These are phyloP conservation scores for Clanis bilineata DNA, from an alignment of 2,888 invertebrate genomes.

Conservation along the genomic window DNA sequence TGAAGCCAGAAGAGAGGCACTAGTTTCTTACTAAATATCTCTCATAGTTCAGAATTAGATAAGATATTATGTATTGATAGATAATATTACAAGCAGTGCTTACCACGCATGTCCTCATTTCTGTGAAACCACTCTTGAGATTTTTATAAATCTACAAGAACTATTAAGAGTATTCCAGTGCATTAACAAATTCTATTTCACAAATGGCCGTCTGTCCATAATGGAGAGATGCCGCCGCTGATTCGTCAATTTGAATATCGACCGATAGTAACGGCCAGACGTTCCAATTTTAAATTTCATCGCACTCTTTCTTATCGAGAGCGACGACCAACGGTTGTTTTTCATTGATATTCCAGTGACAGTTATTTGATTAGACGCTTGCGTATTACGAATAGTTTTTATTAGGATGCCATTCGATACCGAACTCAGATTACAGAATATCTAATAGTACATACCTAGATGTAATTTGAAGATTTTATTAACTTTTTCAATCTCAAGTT, in stretches of 20 bases:
- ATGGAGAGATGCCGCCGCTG: constrained; percentile 37
- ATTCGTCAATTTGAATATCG: constrained; percentile 64
- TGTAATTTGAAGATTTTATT: not conserved
- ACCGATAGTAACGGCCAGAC: constrained; percentile 47
- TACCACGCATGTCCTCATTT: not conserved
- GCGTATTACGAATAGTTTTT: constrained; percentile 19
- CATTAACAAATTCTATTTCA: constrained; percentile 6
- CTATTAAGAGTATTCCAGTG: not conserved
- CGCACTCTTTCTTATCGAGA: constrained; percentile 28
- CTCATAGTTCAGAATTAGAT: no score
- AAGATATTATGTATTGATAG: no score
- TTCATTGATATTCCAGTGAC: constrained; percentile 26
- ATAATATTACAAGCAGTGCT: not conserved
- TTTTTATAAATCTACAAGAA: not conserved
- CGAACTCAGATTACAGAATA: no score
- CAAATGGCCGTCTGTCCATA: constrained; percentile 12
- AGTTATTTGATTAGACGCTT: constrained; percentile 35
- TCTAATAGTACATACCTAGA: no score
- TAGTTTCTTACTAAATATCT: no score
- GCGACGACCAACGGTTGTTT: constrained; percentile 19
- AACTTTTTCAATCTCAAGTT: not conserved
- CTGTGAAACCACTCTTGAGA: no score
- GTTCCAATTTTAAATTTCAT: constrained; percentile 66
- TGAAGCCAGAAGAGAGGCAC: no score
- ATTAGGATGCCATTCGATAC: not conserved